Conservation (phyloP, 2,797 vertebrate genomes). For the Heterohyrax brucei region DNA sequence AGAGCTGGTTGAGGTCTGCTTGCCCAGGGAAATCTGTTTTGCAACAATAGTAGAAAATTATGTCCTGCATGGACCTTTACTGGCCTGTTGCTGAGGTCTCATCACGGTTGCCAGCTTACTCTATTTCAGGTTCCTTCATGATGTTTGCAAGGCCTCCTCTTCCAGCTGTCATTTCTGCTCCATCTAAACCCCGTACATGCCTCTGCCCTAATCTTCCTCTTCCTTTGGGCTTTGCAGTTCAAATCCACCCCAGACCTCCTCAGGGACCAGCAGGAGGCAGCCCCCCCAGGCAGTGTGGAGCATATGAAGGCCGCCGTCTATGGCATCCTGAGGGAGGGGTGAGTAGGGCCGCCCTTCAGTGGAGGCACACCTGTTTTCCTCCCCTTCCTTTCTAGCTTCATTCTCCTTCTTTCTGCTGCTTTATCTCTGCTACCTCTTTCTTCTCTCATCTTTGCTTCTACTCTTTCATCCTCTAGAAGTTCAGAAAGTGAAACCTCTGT, state of each 20-base stretch:
- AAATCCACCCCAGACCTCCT: slow-evolving; percentile 98
- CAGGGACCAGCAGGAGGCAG: slow-evolving; percentile 94
- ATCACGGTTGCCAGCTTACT: neutral
- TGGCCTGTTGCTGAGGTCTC: neutral
- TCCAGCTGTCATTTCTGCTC: neutral
- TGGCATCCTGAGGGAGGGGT: slow-evolving; percentile 96
- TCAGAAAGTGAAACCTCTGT: slow-evolving; percentile 92
- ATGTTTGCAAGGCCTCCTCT: neutral
- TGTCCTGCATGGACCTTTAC: slow-evolving; percentile 61
- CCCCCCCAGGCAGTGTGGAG: slow-evolving; percentile 91
- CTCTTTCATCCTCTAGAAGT: slow-evolving; percentile 89
- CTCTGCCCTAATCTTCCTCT: neutral
- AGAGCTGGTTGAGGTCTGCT: slow-evolving; percentile 8
- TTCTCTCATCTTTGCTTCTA: neutral
- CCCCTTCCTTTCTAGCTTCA: rapidly evolving
- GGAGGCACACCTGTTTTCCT: neutral
- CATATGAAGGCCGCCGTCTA: slow-evolving; percentile 93
- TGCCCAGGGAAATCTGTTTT: neutral
- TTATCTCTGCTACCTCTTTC: neutral
- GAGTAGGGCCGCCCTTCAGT: slow-evolving; percentile 37
- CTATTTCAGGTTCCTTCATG: rapidly evolving
- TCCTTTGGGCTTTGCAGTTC: slow-evolving; percentile 84
- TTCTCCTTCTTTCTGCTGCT: neutral
- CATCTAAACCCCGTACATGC: neutral
- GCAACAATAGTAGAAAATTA: neutral